Evolutionary conservation across 2,888 invertebrate genomes (phyloP), one percentile per base, ranked within the genome.

Genomic region (Frankliniella fusca): DNA sequence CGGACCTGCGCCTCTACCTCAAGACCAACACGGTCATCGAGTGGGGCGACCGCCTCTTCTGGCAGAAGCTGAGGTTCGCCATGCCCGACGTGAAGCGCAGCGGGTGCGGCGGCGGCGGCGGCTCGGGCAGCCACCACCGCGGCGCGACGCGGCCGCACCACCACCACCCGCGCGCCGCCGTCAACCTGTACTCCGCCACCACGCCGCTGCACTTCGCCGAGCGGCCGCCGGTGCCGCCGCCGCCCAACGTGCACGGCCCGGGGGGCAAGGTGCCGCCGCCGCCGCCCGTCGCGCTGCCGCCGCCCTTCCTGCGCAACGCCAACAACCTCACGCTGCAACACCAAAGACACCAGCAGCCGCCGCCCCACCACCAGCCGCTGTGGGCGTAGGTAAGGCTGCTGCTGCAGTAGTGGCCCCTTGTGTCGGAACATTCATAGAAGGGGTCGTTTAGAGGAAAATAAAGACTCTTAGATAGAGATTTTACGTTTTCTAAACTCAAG

Each of bases 31-130:
- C 96, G 86, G 94, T 96, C 88, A 93, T 98, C 87, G 95, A 95
- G 88, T 96, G 95, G 94, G 95, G 95, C 84, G 97, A 98, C 89
- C 94, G 95, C 88, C 93, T 96, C 87, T 98, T 98, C 90, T 98
- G 98, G 98, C 96, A 97, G 87, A 97, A 98, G 89, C 90, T 98
- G 84, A 93, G 95, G 87, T 95, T 95, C 87, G 95, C 96, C 82
- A 93, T 97, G 92, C 97, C 97, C 83, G 95, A 95, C 88, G 91
- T 92, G 85, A 90, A 92, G 87, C 91, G 87, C 90, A 91, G 86
- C 89, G 91, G 87, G 91, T 91, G 89, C 92, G 91, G 87, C 91
- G 90, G 85, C 89, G 91, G 85, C 91, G 91, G 83, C 91, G 91
- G 82, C 92, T 92, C 83, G n/a, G n/a, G n/a, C n/a, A n/a, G n/a